Evolutionary conservation across 2,113 vertebrate species (phyloP).

Genomic region (Petaurus breviceps): DNA sequence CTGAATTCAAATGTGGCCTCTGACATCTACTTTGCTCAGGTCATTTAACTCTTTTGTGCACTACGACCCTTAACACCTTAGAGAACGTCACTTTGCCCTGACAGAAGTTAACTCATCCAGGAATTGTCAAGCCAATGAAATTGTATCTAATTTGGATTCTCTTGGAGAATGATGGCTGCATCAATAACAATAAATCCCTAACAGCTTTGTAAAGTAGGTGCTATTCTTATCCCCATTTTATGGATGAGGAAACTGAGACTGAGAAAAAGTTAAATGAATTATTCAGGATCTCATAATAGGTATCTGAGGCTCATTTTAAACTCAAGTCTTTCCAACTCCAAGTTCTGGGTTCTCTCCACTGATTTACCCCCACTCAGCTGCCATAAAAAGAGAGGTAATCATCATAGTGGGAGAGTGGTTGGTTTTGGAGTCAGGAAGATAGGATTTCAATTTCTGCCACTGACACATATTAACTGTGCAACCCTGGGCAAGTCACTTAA

Average conservation of each 20-base stretch:
- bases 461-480: neutral
- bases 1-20: neutral
- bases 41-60: neutral
- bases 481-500: neutral
- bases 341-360: neutral
- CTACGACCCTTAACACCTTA: neutral
- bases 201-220: neutral
- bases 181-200: neutral
- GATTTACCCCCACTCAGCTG: neutral
- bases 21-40: neutral
- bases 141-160: neutral
- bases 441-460: neutral
- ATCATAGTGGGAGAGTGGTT: neutral
- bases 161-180: neutral
- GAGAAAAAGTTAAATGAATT: neutral
- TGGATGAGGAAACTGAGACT: neutral
- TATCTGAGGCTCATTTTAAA: neutral
- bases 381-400: neutral
- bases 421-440: neutral
- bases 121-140: neutral
- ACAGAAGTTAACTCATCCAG: neutral
- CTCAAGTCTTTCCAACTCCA: neutral
- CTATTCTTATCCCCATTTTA: neutral
- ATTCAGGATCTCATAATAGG: neutral
- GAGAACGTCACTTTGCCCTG: neutral